Base-by-base conservation (phyloP, 2,888 invertebrate genomes). In the Odontocolon sp. region DNA sequence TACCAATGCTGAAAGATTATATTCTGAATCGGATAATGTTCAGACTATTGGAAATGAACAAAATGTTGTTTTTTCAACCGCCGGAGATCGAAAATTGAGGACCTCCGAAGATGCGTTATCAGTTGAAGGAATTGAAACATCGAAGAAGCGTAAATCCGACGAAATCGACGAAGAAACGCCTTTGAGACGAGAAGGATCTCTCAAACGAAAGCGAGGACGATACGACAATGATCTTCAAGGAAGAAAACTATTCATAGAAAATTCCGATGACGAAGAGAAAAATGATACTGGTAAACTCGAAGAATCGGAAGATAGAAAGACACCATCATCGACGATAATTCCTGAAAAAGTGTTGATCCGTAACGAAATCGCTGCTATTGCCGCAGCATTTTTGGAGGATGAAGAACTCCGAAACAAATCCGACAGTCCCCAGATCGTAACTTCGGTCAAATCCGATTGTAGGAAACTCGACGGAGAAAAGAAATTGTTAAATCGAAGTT, bases 381-480 rank as follows among this genome's bases (percentile, higher is more conserved):
- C 87, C 9, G 86, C 83, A 31, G 91, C 90, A 3, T 81, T 91
- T 8, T 70, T 90, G 3, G 88, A 85, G 3, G 90, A 91, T 79
- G 90, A 90, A 80, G 80, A 77, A n/a, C 59, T 70, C 66, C 76
- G 40, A 8, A 72, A 59, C 21, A 57, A 5, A 18, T 0, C 16
- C 6, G 2, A 11, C 6, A 0, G 26, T 14, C 26, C 14, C 9
- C 2, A 28, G n/a, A 42, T 8, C 9, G 5, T 23, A n/a, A n/a
- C 3, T 36, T 8, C 3, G 33, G n/a, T 5, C 1, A 26, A 50
- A 59, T 26, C 38, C 9, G 21, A n/a, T 50, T 40, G 6, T 57
- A 9, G 8, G 18, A 38, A 47, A 14, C 11, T 14, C 18, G 9
- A 9, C 28, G 9, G 47, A 23, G 26, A 3, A 9, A 23, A 21